These are phyloP conservation scores for Metacarcinus magister DNA, from an alignment of 2,888 invertebrate genomes.

Conservation along the genomic window DNA sequence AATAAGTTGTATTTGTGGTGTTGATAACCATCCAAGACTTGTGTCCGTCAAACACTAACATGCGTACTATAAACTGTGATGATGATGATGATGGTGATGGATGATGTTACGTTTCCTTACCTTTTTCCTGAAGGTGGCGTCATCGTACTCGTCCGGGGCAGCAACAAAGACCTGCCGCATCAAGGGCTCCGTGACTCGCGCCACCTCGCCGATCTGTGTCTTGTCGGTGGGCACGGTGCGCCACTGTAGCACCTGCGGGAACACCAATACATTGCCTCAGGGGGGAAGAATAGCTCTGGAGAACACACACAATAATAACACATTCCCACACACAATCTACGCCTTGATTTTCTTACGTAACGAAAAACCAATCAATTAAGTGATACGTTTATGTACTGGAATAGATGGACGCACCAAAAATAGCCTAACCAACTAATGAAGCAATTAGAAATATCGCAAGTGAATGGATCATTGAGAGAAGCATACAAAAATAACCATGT, in stretches of 20 bases:
- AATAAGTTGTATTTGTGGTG: background rate
- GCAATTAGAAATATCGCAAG: too few relatives aligned
- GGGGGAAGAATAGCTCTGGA: background rate
- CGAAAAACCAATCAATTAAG: background rate
- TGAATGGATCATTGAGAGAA: too few relatives aligned
- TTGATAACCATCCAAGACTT: background rate
- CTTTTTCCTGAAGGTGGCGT: constrained; percentile 77
- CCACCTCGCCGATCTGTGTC: constrained; percentile 94
- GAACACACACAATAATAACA: background rate
- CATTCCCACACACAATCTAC: background rate
- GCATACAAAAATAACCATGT: too few relatives aligned
- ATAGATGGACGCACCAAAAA: background rate
- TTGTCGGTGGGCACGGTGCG: constrained; percentile 96
- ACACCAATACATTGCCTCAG: background rate
- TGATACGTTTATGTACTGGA: background rate
- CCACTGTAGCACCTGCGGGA: constrained; percentile 92
- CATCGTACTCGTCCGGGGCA: constrained; percentile 74
- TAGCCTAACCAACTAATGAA: background rate
- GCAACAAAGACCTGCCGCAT: constrained; percentile 95
- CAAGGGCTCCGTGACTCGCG: constrained; percentile 96
- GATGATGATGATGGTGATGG: background rate
- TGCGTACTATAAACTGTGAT: background rate
- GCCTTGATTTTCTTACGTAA: background rate
- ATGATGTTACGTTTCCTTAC: constrained; percentile 41
- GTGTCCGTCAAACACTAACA: background rate